A percentile compares a stretch with the other conserved stretches of the same genome.
Evolutionary conservation across 2,888 invertebrate species (phyloP).

Genomic region (Zootermopsis nevadensis): DNA sequence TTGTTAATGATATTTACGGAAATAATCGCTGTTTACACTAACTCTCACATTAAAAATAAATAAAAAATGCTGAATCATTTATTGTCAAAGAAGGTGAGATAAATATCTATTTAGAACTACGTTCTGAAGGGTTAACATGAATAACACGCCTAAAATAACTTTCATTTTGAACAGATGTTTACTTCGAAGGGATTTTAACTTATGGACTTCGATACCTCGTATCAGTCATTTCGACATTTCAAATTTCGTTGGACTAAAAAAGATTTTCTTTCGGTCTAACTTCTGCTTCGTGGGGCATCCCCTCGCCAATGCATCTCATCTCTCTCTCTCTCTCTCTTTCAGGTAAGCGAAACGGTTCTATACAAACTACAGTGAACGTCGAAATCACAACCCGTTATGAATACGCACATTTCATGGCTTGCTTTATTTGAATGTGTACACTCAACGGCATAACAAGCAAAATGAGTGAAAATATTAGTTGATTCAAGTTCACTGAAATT

Average conservation of each 20-base stretch:
- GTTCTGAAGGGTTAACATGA: no score
- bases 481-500: no score
- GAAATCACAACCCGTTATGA: background rate
- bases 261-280: background rate
- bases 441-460: no score
- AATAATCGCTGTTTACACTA: no score
- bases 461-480: no score
- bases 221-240: background rate
- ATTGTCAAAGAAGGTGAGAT: no score
- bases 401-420: background rate
- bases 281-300: background rate
- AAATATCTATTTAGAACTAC: no score
- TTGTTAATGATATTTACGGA: no score
- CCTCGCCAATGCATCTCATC: background rate
- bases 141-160: no score
- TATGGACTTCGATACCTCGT: background rate
- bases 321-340: background rate
- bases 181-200: background rate
- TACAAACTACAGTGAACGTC: background rate
- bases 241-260: background rate
- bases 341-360: background rate
- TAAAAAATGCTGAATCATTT: no score
- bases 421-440: background rate
- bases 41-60: no score
- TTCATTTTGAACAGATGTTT: no score